These are phyloP conservation scores for Machaerirhynchus nigripectus DNA, from an alignment of 2,113 vertebrate genomes.

Conservation along the genomic window DNA sequence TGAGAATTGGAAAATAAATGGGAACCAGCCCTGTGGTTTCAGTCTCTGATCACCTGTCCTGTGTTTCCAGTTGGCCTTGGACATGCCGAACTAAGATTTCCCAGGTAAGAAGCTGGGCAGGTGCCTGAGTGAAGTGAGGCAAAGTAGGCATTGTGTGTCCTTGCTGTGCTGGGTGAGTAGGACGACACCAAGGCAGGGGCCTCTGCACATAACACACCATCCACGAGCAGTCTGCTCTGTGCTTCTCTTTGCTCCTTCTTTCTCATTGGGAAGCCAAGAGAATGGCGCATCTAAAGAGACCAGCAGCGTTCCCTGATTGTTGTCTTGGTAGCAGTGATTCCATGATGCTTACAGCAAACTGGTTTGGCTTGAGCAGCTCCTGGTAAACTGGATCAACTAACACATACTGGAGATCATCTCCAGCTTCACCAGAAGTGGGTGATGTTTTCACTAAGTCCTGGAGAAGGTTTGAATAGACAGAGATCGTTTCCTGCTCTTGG, in stretches of 20 bases:
- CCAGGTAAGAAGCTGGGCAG: background rate
- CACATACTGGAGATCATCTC: background rate
- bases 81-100: background rate
- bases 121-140: background rate
- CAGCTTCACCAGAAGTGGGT: background rate
- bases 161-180: background rate
- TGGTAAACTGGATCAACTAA: background rate
- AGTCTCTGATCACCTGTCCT: background rate
- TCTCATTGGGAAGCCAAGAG: background rate
- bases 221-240: background rate
- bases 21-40: background rate
- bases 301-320: accelerated
- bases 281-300: background rate
- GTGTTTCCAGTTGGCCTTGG: background rate
- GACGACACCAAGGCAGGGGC: background rate
- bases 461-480: background rate
- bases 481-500: background rate
- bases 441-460: background rate
- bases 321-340: background rate
- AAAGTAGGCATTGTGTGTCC: background rate
- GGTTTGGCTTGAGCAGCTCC: background rate
- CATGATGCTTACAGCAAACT: background rate
- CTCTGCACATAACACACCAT: background rate
- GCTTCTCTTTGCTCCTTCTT: background rate
- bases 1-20: background rate